A percentile compares a stretch with the other conserved stretches of the same genome.
Conservation (phyloP, 2,888 invertebrate species). For the Aleiodes alternator region DNA sequence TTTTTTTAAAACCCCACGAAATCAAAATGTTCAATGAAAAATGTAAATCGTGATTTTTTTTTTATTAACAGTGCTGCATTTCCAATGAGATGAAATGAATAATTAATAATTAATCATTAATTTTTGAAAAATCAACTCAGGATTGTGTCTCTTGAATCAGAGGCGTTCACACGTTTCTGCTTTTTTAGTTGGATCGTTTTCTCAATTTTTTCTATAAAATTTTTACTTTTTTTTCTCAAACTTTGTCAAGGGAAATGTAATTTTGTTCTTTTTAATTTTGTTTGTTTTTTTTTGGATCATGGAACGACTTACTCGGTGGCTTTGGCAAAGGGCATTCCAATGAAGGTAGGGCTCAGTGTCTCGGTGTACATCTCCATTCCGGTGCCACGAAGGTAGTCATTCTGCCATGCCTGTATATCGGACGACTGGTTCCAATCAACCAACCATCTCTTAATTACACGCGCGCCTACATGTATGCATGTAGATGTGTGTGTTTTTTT, state of each 20-base stretch:
- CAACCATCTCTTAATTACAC: conserved; percentile 73
- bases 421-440: conserved; percentile 85
- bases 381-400: conserved; percentile 99
- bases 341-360: conserved; percentile 97
- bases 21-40: conserved; percentile 14
- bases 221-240: conserved; percentile 55
- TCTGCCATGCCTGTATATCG: conserved; percentile 98
- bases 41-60: conserved; percentile 36
- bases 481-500: conserved; percentile 40
- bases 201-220: conserved; percentile 26
- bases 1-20: too few relatives aligned
- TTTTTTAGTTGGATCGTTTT: conserved; percentile 19
- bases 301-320: conserved; percentile 97
- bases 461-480: conserved; percentile 71
- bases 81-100: background rate
- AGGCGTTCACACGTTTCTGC: conserved; percentile 53
- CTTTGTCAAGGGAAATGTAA: conserved; percentile 67
- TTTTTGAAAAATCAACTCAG: background rate
- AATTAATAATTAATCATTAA: too few relatives aligned
- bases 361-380: conserved; percentile 99
- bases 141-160: conserved; percentile 72
- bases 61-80: conserved; percentile 35
- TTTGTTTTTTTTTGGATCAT: conserved; percentile 69
- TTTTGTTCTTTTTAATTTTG: conserved; percentile 58
- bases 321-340: conserved; percentile 98